Base-by-base conservation (phyloP, 2,888 invertebrate genomes). In the Steinernema scapterisci region DNA sequence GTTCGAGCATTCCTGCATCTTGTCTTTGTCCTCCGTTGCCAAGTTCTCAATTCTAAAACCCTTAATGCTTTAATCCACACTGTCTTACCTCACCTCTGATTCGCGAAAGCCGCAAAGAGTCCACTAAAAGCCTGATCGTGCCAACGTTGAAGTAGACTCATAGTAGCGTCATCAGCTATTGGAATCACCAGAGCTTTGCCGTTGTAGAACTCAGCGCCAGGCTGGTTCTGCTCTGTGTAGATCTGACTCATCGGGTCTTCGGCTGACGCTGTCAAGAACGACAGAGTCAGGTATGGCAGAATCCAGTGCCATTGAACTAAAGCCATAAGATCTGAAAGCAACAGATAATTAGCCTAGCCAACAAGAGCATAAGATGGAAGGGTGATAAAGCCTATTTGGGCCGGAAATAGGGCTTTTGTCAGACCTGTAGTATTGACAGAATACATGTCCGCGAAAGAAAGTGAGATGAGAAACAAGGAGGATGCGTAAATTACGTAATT, bases 91-190 rank as follows among this genome's bases (percentile, higher is more conserved):
- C 6, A 63, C 63, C 63, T 25, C 11, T 63, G 31, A 25, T 31
- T 63, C 1, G 63, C 63, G 19, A 63, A 63, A 27, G 63, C 63
- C 6, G 63, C 63, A 31, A 63, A 63, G 1, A 63, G 31, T 31
- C 63, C 63, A 63, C 63, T 63, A 31, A 63, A 63, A 13, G 63
- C 63, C 19, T 63, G 63, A 19, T 63, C 31, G 16, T 63, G 63
- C 63, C 63, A 63, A 13, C 63, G 27, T 31, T 63, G 63, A 5
- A 63, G 63, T 5, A 63, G 63, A 9, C 16, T 25, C 1, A 63
- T n/a, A 1, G 63, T 63, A 1, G 27, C 63, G 13, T 63, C 63
- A 11, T 27, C 38, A 2, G 9, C 38, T 11, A 63, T 63, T 13
- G 63, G 63, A 16, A 63, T 31, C 6, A 63, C 63, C 31, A 63